phyloP scores from a whole-genome alignment of 2,797 vertebrate genomes.

The Pangasius sanitwongsei region DNA sequence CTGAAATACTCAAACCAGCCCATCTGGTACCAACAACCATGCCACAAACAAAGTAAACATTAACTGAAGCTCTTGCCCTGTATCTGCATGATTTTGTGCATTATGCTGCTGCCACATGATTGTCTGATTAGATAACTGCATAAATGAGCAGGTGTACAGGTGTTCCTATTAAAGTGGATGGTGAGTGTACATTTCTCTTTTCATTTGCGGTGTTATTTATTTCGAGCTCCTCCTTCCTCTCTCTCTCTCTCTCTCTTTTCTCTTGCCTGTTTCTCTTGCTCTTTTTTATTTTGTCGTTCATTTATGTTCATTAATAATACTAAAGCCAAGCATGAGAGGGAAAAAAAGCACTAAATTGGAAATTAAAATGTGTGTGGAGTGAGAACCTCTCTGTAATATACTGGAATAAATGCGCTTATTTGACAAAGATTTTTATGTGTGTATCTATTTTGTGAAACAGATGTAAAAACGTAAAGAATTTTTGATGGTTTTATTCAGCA shows the following conservation, averaged over 20 bases:
- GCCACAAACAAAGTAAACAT: not conserved
- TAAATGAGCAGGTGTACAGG: not conserved
- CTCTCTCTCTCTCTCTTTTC: not conserved
- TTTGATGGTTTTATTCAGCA: not conserved
- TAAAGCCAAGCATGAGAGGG: constrained; percentile 9
- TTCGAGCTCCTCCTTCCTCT: too few species aligned
- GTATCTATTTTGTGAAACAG: constrained; percentile 14
- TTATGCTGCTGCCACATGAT: not conserved
- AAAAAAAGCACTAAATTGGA: constrained; percentile 21
- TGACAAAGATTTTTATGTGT: not conserved
- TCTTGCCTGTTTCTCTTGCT: not conserved
- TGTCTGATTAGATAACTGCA: not conserved
- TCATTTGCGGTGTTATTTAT: not conserved
- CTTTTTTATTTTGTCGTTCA: constrained; percentile 15
- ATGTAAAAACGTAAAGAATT: constrained; percentile 2
- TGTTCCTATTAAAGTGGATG: not conserved
- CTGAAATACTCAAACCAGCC: not conserved
- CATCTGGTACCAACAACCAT: not conserved
- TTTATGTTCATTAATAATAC: constrained; percentile 39
- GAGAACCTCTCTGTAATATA: constrained; percentile 4
- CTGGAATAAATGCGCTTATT: not conserved
- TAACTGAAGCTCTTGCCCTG: not conserved
- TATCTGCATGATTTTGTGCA: not conserved
- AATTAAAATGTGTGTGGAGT: constrained; percentile 14
- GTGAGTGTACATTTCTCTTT: not conserved